Conservation (phyloP, 2,888 invertebrate species). For the Adela reaumurella region DNA sequence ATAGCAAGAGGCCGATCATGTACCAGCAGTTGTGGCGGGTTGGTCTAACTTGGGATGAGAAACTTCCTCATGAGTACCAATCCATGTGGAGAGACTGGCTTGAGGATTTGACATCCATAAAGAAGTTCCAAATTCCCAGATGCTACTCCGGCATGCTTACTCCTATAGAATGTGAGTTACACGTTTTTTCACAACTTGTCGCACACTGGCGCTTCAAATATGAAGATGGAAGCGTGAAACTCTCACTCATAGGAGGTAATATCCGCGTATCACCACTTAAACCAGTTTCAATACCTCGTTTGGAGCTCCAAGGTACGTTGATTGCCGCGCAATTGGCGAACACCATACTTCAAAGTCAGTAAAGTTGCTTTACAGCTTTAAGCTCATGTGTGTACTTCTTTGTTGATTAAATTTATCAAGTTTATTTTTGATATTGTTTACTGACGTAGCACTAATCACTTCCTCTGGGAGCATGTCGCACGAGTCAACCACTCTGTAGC, state of each 20-base stretch:
- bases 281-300: background rate
- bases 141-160: background rate
- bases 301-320: slow-evolving; percentile 14
- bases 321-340: slow-evolving; percentile 12
- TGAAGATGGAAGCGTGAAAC: background rate
- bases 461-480: no score
- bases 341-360: slow-evolving; percentile 9
- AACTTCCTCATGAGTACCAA: slow-evolving; percentile 1
- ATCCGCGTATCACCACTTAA: slow-evolving; percentile 9
- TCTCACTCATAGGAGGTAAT: background rate
- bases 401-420: no score
- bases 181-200: background rate
- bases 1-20: slow-evolving; percentile 2
- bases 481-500: no score
- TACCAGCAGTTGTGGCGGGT: slow-evolving; percentile 3
- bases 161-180: background rate
- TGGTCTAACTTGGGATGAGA: slow-evolving; percentile 4
- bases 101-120: slow-evolving; percentile 6
- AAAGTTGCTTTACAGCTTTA: no score
- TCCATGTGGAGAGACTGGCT: slow-evolving; percentile 13
- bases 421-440: no score
- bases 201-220: background rate
- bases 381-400: no score
- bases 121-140: background rate
- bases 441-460: no score